Evolutionary conservation across 2,113 vertebrate species (phyloP).

Genomic region (Trogon surrucura): DNA sequence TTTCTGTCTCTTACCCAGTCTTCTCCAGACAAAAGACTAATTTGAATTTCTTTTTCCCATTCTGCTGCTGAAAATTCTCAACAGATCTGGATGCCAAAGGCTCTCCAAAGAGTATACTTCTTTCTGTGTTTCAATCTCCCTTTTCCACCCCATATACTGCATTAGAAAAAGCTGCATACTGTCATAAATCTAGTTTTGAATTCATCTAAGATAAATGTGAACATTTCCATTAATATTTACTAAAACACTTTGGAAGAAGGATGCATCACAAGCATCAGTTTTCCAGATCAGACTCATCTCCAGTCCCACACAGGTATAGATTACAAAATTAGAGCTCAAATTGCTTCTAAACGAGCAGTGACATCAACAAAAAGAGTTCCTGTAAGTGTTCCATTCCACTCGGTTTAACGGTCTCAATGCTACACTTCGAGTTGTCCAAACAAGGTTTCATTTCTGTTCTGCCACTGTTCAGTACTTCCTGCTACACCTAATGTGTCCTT

Average conservation of each 20-base stretch:
- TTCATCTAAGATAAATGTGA: not conserved
- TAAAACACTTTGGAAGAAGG: not conserved
- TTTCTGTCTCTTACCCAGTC: not conserved
- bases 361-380: not conserved
- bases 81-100: not conserved
- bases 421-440: not conserved
- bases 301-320: not conserved
- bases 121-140: not conserved
- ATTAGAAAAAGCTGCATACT: not conserved
- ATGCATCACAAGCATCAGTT: not conserved
- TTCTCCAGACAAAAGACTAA: not conserved
- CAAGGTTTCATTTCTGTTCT: not conserved
- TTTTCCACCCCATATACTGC: not conserved
- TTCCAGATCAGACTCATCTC: not conserved
- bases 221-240: not conserved
- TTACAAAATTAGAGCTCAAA: not conserved
- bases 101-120: not conserved
- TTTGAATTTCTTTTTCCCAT: not conserved
- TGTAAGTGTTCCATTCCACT: not conserved
- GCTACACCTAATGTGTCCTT: not conserved
- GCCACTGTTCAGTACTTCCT: not conserved
- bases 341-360: not conserved
- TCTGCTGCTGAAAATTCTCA: not conserved
- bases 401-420: not conserved
- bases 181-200: not conserved